Evolutionary conservation across 2,888 invertebrate species (phyloP).

Genomic region (Drosophila seclusa): DNA sequence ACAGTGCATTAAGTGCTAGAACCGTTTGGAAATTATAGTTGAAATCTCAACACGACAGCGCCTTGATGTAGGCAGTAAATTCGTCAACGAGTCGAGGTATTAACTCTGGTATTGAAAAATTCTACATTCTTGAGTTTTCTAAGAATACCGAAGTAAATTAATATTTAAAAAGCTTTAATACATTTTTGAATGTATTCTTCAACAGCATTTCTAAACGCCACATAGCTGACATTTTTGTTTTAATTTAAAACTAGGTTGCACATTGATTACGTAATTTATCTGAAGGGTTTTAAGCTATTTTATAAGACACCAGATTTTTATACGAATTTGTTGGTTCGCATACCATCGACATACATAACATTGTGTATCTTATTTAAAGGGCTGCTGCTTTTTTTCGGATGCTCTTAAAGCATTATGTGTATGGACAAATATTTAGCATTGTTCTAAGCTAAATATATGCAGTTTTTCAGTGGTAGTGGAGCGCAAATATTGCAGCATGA

Average conservation of each 20-base stretch:
- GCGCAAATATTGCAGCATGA: neutral
- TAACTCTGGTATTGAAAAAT: neutral
- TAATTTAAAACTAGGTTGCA: neutral
- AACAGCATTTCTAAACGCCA: neutral
- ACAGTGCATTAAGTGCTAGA: neutral
- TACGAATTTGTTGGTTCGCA: neutral
- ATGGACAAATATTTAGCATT: constrained; percentile 54
- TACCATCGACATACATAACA: neutral
- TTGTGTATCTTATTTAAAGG: constrained; percentile 7
- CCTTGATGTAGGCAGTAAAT: constrained; percentile 6
- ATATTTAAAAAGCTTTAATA: neutral
- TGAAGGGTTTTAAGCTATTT: neutral
- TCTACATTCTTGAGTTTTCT: neutral
- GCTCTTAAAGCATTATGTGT: constrained; percentile 30
- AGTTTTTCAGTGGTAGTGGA: constrained; percentile 23
- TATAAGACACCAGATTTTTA: neutral
- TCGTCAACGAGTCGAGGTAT: neutral
- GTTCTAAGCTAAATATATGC: constrained; percentile 54
- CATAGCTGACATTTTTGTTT: neutral
- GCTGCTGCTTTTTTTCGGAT: neutral
- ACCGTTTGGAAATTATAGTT: constrained; percentile 31
- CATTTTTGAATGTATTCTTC: neutral
- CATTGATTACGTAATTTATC: neutral
- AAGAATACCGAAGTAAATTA: neutral
- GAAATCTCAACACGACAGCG: accelerated